Base-by-base conservation (phyloP, 2,113 vertebrate species). In the Bubalus kerabau region DNA sequence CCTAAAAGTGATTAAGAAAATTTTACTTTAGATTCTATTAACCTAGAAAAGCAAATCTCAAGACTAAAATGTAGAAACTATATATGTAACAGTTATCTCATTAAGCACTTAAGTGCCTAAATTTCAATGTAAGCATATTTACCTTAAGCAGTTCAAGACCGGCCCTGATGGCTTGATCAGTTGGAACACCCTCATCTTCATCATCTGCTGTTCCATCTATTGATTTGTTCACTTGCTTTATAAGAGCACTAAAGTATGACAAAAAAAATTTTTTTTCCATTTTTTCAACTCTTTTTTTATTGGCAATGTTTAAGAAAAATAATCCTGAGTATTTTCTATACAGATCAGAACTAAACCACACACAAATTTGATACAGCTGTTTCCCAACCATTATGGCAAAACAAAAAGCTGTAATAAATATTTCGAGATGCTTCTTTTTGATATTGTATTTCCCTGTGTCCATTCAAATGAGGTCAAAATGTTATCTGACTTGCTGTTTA, bases 171-270 rank as follows among this genome's bases (percentile, higher is more conserved):
- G 99, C 99, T 87, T 99, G 99, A 96, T 99, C 99, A 82, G 99
- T 99, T 84, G 99, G 99, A 50, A 99, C 99, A 57, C 99, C 99
- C 92, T 99, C 99, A 96, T 99, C 99, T 97, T 99, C 99, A 98
- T 99, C 99, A 98, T 99, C 99, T 56, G 99, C 99, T 32, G 99
- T 99, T 94, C 99, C 99, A 98, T 99, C 99, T 98, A 99, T 99
- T 60, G 99, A 99, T 94, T 99, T 99, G 97, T 99, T 99, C 87
- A 99, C 99, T 98, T 99, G 99, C 96, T 99, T 99, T 97, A 99
- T 99, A 96, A 99, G 99, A 71, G 99, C 99, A 98, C 99, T 99
- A 94, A 96, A 86, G 57, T 43, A 74, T 43, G 43, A 96, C 62
- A 97, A 64, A 64, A 96, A 80, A 74, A 96, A 90, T 17, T 12